Evolutionary conservation across 92 coral and sea anemone genomes (phyloP).

Genomic region (Chrysogorgia sp.): DNA sequence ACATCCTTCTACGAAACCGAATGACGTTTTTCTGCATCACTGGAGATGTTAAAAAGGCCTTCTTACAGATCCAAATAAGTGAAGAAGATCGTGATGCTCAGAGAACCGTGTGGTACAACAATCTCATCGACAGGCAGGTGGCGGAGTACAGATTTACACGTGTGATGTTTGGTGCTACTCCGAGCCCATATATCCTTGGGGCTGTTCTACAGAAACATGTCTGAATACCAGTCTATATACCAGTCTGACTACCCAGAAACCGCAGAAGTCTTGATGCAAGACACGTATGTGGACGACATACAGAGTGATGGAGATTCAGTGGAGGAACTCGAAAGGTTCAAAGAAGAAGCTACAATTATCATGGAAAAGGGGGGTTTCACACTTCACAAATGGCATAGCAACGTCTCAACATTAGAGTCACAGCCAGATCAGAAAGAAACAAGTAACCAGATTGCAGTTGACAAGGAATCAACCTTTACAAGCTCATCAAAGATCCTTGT

Average conservation of each 20-base stretch:
- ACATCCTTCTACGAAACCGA: too few species aligned
- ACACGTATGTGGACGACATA: too few species aligned
- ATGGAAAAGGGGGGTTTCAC: slow-evolving; percentile 60
- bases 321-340: slow-evolving; percentile 31
- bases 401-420: slow-evolving; percentile 44
- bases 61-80: background rate
- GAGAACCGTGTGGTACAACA: slow-evolving; percentile 21
- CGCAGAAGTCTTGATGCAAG: too few species aligned
- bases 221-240: too few species aligned
- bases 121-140: background rate
- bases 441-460: background rate
- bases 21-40: background rate
- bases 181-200: too few species aligned
- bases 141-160: too few species aligned
- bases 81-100: slow-evolving; percentile 17
- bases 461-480: background rate
- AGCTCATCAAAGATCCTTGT: slow-evolving; percentile 10
- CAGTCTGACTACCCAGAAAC: too few species aligned
- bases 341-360: slow-evolving; percentile 61
- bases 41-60: slow-evolving; percentile 12
- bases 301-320: slow-evolving; percentile 8
- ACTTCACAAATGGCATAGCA: slow-evolving; percentile 77
- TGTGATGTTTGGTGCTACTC: too few species aligned
- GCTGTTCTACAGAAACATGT: too few species aligned
- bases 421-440: background rate